Evolutionary conservation across 2,888 invertebrate genomes (phyloP).

Genomic region (Rugalucina vietnamica): DNA sequence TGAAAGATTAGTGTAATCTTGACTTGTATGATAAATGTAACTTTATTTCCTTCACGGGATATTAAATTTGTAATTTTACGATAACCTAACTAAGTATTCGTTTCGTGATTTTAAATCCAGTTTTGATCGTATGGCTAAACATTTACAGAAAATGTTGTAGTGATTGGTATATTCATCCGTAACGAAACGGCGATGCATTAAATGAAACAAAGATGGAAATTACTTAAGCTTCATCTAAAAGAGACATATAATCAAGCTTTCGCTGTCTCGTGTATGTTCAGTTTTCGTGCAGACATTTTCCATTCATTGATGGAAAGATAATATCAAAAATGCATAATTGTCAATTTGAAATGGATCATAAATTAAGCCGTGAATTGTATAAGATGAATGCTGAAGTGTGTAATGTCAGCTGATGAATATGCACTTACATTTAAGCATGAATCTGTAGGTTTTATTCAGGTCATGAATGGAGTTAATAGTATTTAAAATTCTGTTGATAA

Average conservation of each 20-base stretch:
- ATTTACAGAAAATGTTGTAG: not conserved
- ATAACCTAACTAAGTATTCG: not conserved
- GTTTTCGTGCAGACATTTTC: conserved; percentile 5
- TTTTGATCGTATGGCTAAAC: not conserved
- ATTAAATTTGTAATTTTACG: not conserved
- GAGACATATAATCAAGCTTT: no score
- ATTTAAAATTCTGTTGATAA: not conserved
- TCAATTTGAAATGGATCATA: conserved; percentile 10
- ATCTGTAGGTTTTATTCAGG: not conserved
- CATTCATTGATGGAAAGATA: conserved; percentile 1
- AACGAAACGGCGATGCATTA: no score
- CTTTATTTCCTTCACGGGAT: not conserved
- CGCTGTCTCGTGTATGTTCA: not conserved
- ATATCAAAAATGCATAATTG: not conserved
- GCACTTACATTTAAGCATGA: not conserved
- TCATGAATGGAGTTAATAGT: not conserved
- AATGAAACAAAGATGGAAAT: no score
- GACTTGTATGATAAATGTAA: not conserved
- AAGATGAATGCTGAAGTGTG: not conserved
- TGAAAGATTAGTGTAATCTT: not conserved
- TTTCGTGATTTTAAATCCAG: not conserved
- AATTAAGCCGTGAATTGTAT: not conserved
- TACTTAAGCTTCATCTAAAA: no score
- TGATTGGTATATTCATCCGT: not conserved
- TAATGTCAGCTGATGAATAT: not conserved